phyloP scores from a whole-genome alignment of 2,888 invertebrate genomes.

The Chymomyza amoena region DNA sequence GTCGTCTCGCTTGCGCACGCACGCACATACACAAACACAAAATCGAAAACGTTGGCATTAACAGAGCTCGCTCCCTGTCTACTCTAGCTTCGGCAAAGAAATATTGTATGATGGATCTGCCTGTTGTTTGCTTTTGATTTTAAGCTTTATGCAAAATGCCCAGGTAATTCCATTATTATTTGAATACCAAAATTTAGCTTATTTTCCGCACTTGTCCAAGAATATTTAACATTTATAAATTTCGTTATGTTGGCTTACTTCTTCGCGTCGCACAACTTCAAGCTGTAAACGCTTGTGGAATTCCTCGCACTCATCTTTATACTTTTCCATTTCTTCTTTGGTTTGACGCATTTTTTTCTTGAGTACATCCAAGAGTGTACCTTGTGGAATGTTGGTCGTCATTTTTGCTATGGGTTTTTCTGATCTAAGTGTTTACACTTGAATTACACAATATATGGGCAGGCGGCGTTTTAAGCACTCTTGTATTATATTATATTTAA shows the following conservation, averaged over 20 bases:
- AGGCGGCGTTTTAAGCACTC: constrained; percentile 46
- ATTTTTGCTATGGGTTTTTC: constrained; percentile 79
- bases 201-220: not conserved
- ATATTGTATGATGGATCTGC: constrained; percentile 9
- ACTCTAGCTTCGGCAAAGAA: not conserved
- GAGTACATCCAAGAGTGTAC: constrained; percentile 95
- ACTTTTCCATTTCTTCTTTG: constrained; percentile 99
- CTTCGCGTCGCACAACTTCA: constrained; percentile 97
- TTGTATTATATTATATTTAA: constrained; percentile 37
- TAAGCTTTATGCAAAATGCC: constrained; percentile 45
- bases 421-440: constrained; percentile 55
- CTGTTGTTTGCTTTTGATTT: constrained; percentile 16
- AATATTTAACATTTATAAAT: not conserved
- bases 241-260: constrained; percentile 85
- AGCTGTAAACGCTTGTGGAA: constrained; percentile 96
- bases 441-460: constrained; percentile 40
- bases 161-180: constrained; percentile 27
- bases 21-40: constrained; percentile 18
- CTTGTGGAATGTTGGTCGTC: constrained; percentile 94
- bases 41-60: constrained; percentile 50
- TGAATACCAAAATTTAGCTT: constrained; percentile 56
- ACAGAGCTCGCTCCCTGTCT: not conserved
- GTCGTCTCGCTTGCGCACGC: constrained; percentile 34
- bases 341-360: constrained; percentile 99
- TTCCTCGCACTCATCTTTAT: constrained; percentile 98